Base-by-base conservation (phyloP, 2,113 vertebrate species). In the Callipepla californica region DNA sequence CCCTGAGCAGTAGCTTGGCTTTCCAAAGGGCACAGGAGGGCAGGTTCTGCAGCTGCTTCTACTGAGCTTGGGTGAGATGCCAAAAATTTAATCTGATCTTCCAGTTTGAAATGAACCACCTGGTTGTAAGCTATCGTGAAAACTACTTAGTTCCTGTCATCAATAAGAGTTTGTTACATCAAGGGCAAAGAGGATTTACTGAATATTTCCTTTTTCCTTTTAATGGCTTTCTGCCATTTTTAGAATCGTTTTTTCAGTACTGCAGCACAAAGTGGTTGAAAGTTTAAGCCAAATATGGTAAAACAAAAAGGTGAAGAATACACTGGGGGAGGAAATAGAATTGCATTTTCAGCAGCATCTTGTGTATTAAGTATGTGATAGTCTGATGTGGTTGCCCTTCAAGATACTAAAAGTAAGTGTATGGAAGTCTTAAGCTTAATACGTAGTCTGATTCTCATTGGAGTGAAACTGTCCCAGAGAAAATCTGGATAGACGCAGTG, bases 31-130 rank as follows among this genome's bases (percentile, higher is more conserved):
- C 89, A 25, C 83, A 73, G 25, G 34, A 87, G 48, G 62, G 44
- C 62, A 81, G 30, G 10, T 90, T 84, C 32, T 91, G 74, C 91
- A 87, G 93, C 87, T 93, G 78, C 42, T 87, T 68, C 13, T 42
- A 34, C 42, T 65, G 80, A 13, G 91, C 51, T 50, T 1, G 87
- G 67, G 16, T 55, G 55, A 80, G 36, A 42, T 32, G 75, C 76
- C 75, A 77, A 55, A 42, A 38, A 58, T 79, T 87, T 87, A 50
- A 66, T 90, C 38, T 40, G 28, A 18, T 69, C 21, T 85, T 85
- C 55, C 42, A 62, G 30, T 65, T 32, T 45, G 45, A 82, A 76
- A 13, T 22, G 45, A 83, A 28, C 45, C 82, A 87, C 79, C 63
- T 92, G 92, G 51, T 32, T 82, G 30, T 76, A 65, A 93, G 87